phyloP scores from a whole-genome alignment of 2,888 invertebrate species.

The Acanthococcus lagerstroemiae region DNA sequence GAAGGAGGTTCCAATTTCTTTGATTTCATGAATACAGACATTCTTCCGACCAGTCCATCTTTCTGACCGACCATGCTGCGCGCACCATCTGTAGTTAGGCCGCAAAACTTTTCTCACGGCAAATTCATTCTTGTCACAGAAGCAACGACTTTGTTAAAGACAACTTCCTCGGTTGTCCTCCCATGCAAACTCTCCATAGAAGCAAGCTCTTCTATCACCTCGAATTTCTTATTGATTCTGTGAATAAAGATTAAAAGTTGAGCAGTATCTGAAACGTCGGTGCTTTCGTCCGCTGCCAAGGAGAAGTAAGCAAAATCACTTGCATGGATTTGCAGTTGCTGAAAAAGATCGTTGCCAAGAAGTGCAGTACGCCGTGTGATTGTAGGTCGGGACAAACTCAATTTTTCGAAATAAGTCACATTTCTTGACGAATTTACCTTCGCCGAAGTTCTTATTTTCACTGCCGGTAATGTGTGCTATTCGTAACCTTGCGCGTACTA shows the following conservation, averaged over 20 bases:
- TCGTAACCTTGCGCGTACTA: no score
- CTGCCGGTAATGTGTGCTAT: no score
- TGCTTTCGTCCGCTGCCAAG: not conserved
- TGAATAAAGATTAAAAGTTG: not conserved
- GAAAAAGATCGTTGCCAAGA: not conserved
- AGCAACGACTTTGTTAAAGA: conserved; percentile 5
- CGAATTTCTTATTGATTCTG: not conserved
- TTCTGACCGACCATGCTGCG: conserved; percentile 11
- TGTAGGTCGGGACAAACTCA: not conserved
- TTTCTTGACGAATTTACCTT: not conserved
- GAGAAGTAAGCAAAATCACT: not conserved
- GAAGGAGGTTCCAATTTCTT: not conserved
- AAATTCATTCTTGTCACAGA: conserved; percentile 7
- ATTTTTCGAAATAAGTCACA: not conserved
- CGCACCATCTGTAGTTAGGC: conserved; percentile 11
- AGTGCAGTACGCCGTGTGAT: not conserved
- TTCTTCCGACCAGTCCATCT: conserved; percentile 4
- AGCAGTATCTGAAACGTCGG: not conserved
- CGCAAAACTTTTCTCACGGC: conserved; percentile 10
- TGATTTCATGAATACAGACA: not conserved
- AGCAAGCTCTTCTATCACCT: not conserved
- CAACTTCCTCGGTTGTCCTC: not conserved
- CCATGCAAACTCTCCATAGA: not conserved
- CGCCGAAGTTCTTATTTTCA: no score
- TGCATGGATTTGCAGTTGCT: not conserved